These are phyloP conservation scores for Turritopsis dohrnii DNA, from an alignment of 30 jellyfish, hydroid and myxozoan species.

Conservation along the genomic window DNA sequence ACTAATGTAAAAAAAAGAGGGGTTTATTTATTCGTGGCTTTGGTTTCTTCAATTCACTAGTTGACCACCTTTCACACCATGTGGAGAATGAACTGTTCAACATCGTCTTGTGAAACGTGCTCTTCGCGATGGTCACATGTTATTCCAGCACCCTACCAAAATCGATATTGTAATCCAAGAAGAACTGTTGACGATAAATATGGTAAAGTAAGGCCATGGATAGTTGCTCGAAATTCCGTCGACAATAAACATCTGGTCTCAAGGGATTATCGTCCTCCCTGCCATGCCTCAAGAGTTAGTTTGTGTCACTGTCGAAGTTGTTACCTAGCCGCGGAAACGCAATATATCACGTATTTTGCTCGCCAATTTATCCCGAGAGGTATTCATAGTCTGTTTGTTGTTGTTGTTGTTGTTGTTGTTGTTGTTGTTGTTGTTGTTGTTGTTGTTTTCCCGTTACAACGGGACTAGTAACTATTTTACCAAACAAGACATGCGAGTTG, in stretches of 20 bases:
- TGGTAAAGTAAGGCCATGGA: background rate
- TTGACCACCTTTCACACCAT: background rate
- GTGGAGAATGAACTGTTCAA: background rate
- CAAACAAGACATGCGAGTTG: no score
- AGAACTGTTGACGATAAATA: background rate
- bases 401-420: no score
- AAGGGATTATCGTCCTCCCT: background rate
- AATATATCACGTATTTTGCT: background rate
- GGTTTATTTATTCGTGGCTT: background rate
- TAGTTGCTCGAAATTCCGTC: background rate
- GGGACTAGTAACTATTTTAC: no score
- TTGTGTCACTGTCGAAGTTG: background rate
- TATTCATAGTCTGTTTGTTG: background rate
- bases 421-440: no score
- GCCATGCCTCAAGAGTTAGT: background rate
- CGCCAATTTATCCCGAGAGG: background rate
- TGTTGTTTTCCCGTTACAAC: no score
- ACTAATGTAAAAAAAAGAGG: background rate
- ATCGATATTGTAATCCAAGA: background rate
- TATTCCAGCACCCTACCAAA: background rate
- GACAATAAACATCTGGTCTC: background rate
- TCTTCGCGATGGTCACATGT: background rate
- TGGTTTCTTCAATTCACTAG: background rate
- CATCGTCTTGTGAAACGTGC: background rate
- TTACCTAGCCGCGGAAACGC: background rate